Base-by-base conservation (phyloP, 2,888 invertebrate species). In the Heteromurus nitidus region DNA sequence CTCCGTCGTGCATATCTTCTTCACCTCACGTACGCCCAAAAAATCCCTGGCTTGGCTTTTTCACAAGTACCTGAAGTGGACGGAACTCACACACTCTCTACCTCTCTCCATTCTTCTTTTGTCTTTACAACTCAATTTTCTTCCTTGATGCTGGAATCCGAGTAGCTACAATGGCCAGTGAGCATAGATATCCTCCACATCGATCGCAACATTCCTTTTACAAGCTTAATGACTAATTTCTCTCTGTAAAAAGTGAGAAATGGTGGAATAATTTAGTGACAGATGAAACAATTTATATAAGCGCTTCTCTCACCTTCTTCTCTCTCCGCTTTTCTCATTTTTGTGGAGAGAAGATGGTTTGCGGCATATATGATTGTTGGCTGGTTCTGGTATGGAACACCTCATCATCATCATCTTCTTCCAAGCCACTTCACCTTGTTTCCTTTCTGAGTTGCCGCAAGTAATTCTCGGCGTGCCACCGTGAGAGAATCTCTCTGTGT, bases 341-440 rank as follows among this genome's bases (percentile, higher is more conserved):
- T n/a, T n/a, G n/a, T n/a, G n/a, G 64, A 47, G 16, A 42, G 44
- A 67, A 44, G 18, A 50, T 31, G 24, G 24, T 30, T 5, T 28
- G 68, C 28, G 16, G 24, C 11, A 18, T 31, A 28, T 73, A 73
- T 24, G 60, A 62, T 30, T 73, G 73, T 73, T n/a, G n/a, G 73
- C 47, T 47, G 47, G 11, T 13, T 47, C 16, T 47, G 3, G 36
- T 42, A 26, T 47, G 11, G 47, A 9, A 30, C 47, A 58, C 65
- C 65, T 64, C 50, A 73, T 73, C 72, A 64, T 74, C 74, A 36
- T 13, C 47, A 47, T 47, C 47, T n/a, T 47, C 47, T 28, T 73
- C 62, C n/a, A n/a, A n/a, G n/a, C n/a, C n/a, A n/a, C n/a, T 74
- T 74, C 65, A 74, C 68, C 76, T 76, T 76, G 68, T 76, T 76